A percentile compares a stretch with the other conserved stretches of the same genome.
phyloP scores from a whole-genome alignment of 1,140 invertebrate species.

The Pentalonia nigronervosa region DNA sequence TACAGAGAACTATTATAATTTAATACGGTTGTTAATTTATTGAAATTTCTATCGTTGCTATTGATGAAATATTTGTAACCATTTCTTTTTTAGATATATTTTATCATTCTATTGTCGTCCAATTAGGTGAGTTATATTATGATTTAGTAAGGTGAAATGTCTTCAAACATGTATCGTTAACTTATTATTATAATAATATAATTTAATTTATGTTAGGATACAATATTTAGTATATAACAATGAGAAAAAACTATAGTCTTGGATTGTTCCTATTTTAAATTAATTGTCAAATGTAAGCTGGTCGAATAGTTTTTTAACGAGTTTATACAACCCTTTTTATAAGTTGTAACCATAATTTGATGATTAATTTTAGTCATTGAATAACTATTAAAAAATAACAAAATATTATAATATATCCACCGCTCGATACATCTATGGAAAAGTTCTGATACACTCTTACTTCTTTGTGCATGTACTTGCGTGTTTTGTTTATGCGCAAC shows the following conservation, averaged over 20 bases:
- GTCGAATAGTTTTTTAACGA: not conserved
- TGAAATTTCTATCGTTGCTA: not conserved
- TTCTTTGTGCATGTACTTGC: not conserved
- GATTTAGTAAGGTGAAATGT: not conserved
- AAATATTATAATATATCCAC: not conserved
- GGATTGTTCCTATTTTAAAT: not conserved
- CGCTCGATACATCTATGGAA: not conserved
- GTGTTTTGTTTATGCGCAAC: not conserved
- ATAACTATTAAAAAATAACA: not conserved
- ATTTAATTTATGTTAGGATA: not conserved
- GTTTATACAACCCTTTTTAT: not conserved
- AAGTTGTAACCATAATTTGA: not conserved
- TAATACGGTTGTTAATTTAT: not conserved
- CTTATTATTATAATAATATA: slow-evolving; percentile 28
- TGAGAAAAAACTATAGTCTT: not conserved
- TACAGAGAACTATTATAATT: not conserved
- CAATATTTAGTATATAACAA: not conserved
- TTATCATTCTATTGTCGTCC: not conserved
- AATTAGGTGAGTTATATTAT: not conserved
- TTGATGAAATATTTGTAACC: not conserved
- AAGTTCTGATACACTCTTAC: not conserved
- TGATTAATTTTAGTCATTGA: not conserved
- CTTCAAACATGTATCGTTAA: not conserved
- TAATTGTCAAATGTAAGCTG: not conserved
- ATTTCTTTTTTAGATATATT: not conserved